Percentiles rank a stretch among this genome's conserved stretches.
Evolutionary conservation across 2,797 vertebrate genomes (phyloP).

Genomic region (Alcedo atthis): DNA sequence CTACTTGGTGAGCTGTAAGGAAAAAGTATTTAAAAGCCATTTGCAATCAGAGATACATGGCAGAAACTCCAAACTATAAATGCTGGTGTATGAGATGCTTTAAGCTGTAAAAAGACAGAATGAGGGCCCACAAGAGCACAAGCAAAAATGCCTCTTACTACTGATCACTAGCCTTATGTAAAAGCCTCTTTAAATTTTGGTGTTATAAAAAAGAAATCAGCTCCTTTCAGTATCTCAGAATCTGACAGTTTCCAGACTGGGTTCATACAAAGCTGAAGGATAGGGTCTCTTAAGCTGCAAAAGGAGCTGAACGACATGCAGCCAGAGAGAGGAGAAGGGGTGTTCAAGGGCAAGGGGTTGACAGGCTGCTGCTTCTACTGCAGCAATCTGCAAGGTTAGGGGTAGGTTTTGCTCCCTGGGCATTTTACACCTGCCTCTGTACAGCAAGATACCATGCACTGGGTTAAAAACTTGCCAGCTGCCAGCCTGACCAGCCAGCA

Average conservation of each 20-base stretch:
- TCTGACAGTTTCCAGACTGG: not conserved
- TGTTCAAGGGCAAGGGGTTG: not conserved
- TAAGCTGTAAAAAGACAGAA: not conserved
- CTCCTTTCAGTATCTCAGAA: not conserved
- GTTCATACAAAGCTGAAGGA: not conserved
- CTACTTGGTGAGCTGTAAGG: not conserved
- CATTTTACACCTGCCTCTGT: not conserved
- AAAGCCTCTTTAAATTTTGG: not conserved
- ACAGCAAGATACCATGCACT: not conserved
- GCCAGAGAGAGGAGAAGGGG: not conserved
- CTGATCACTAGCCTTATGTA: not conserved
- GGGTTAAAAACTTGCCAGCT: not conserved
- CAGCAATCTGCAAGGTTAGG: not conserved
- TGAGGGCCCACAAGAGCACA: not conserved
- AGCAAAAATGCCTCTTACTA: not conserved
- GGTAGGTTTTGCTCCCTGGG: not conserved
- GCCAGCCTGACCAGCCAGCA: not conserved
- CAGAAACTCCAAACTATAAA: not conserved
- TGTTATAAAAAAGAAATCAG: not conserved
- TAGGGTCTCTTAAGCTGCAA: not conserved
- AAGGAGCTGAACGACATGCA: not conserved
- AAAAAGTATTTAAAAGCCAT: not conserved
- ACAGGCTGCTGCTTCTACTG: not conserved
- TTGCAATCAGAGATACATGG: not conserved
- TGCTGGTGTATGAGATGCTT: not conserved